These are phyloP conservation scores for Dallia pectoralis DNA, from an alignment of 2,797 vertebrate genomes.

Conservation along the genomic window DNA sequence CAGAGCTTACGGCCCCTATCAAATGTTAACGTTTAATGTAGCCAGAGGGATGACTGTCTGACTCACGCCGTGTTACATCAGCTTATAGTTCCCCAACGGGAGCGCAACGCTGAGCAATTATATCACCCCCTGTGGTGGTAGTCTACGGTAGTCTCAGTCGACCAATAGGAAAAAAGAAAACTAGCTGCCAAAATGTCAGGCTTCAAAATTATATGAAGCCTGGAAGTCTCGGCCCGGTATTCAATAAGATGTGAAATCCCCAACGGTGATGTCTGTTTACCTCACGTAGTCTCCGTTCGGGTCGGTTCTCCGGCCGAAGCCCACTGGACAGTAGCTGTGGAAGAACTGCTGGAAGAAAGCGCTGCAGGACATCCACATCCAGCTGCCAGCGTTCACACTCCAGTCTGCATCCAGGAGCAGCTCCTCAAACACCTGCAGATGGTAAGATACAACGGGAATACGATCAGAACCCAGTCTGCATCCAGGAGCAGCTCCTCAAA, in stretches of 20 bases:
- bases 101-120: neutral
- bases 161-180: neutral
- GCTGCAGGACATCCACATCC: slow-evolving; percentile 59
- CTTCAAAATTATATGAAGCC: neutral
- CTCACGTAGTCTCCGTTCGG: slow-evolving; percentile 54
- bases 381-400: slow-evolving; percentile 56
- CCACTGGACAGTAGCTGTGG: slow-evolving; percentile 54
- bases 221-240: neutral
- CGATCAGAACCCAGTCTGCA: no score
- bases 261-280: slow-evolving; percentile 12
- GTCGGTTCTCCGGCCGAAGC: slow-evolving; percentile 50
- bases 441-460: no score
- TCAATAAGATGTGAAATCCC: neutral
- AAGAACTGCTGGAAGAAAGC: slow-evolving; percentile 58
- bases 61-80: neutral
- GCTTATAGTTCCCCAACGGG: neutral
- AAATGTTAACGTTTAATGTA: neutral
- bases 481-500: neutral
- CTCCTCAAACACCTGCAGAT: slow-evolving; percentile 60
- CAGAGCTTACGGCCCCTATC: neutral
- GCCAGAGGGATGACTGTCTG: neutral
- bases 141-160: neutral
- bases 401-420: slow-evolving; percentile 54
- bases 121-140: neutral
- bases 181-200: neutral